Percentiles rank a stretch among this genome's conserved stretches.
Evolutionary conservation across 2,797 vertebrate genomes (phyloP).

Genomic region (Dryobates pubescens): DNA sequence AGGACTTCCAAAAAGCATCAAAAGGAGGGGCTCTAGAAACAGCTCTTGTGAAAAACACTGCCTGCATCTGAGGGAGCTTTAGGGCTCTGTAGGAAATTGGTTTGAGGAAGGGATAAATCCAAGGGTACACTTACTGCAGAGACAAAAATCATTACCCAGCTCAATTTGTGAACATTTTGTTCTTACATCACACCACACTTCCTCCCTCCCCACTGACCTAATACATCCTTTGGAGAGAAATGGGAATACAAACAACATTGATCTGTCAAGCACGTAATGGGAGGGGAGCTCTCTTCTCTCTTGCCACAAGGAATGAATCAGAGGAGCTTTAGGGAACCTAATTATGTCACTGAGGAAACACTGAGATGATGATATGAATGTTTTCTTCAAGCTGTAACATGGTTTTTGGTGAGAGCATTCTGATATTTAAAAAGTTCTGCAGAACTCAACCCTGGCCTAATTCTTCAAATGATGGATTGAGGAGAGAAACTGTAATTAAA

Average conservation of each 20-base stretch:
- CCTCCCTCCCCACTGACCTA: not conserved
- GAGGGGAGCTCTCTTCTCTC: not conserved
- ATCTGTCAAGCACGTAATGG: not conserved
- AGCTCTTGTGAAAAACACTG: not conserved
- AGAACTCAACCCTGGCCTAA: not conserved
- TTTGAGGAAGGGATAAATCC: not conserved
- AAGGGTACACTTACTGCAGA: not conserved
- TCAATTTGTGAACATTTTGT: not conserved
- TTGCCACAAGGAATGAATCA: slow-evolving; percentile 1
- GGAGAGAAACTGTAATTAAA: slow-evolving; percentile 30
- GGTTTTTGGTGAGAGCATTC: slow-evolving; percentile 8
- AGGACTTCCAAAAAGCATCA: slow-evolving; percentile 4
- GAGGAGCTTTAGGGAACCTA: slow-evolving; percentile 17
- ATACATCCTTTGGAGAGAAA: not conserved
- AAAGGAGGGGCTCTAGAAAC: not conserved
- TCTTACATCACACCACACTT: not conserved
- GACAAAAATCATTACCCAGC: not conserved
- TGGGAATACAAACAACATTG: not conserved
- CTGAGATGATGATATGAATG: not conserved
- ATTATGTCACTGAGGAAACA: slow-evolving; percentile 27
- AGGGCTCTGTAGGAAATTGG: not conserved
- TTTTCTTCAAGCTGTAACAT: slow-evolving; percentile 14
- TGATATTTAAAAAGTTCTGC: not conserved
- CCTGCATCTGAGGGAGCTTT: not conserved
- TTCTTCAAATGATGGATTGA: slow-evolving; percentile 34